Percentiles rank a stretch among this genome's conserved stretches.
These are phyloP conservation scores for Vidua macroura DNA, from an alignment of 2,113 vertebrate genomes.

Conservation along the genomic window DNA sequence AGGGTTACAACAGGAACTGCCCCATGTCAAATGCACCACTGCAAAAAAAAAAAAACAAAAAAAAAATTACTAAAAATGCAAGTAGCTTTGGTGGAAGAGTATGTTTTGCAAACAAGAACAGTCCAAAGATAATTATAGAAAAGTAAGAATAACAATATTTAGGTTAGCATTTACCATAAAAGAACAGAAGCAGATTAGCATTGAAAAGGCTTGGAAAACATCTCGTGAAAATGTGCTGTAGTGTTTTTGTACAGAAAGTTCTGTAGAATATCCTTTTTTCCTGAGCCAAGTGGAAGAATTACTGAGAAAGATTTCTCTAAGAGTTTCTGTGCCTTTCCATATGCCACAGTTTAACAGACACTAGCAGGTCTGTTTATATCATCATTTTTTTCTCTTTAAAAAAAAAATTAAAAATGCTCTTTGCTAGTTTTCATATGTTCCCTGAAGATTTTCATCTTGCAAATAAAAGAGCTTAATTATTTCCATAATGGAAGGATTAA, in stretches of 20 bases:
- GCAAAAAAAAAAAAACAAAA: not conserved
- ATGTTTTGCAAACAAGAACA: not conserved
- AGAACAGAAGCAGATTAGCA: not conserved
- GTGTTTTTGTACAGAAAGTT: not conserved
- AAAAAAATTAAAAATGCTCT: not conserved
- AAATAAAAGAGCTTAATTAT: conserved; percentile 73
- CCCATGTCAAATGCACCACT: not conserved
- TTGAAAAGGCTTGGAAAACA: not conserved
- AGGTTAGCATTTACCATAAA: not conserved
- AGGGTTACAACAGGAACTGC: not conserved
- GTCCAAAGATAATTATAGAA: not conserved
- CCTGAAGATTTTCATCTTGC: conserved; percentile 61
- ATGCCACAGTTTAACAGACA: conserved; percentile 21
- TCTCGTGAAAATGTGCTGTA: not conserved
- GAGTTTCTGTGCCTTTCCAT: conserved; percentile 17
- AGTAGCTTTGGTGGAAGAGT: not conserved
- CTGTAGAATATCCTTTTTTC: not conserved
- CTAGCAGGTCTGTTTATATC: conserved; percentile 17
- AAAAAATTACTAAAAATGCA: not conserved
- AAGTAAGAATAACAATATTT: not conserved
- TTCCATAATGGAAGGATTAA: conserved; percentile 69
- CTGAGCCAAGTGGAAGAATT: conserved; percentile 12
- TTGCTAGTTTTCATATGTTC: conserved; percentile 58
- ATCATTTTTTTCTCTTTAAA: not conserved
- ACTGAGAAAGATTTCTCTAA: not conserved